phyloP scores from a whole-genome alignment of 2,888 invertebrate species.

The Volucella inflata region DNA sequence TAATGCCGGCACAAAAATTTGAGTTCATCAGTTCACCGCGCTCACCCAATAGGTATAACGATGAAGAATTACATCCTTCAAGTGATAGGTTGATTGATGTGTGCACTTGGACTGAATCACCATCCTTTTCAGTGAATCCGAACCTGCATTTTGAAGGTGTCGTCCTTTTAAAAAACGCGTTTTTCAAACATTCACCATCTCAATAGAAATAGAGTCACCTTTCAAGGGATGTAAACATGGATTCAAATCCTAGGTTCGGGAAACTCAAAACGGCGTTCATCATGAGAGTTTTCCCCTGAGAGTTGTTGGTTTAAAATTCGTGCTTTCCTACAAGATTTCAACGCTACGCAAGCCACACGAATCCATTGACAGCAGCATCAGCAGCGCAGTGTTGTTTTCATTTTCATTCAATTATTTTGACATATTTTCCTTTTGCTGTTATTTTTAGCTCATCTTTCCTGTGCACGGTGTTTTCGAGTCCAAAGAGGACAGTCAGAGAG shows the following conservation, averaged over 20 bases:
- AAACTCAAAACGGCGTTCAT: conserved; percentile 20
- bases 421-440: conserved; percentile 30
- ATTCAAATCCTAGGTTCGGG: conserved; percentile 11
- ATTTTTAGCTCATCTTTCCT: background rate
- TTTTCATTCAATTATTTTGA: conserved; percentile 38
- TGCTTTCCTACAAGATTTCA: background rate
- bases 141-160: background rate
- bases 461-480: conserved; percentile 20
- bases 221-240: conserved; percentile 9
- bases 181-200: conserved; percentile 28
- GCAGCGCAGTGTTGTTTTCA: conserved; percentile 41
- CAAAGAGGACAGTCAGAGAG: background rate
- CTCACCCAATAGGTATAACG: conserved; percentile 4
- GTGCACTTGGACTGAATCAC: conserved; percentile 8
- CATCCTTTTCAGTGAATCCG: conserved; percentile 12
- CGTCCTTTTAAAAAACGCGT: conserved; percentile 19
- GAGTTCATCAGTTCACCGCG: conserved; percentile 15
- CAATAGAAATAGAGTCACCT: too few relatives aligned
- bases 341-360: background rate
- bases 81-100: conserved; percentile 39
- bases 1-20: background rate
- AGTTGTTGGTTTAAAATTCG: too few relatives aligned
- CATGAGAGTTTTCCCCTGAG: too few relatives aligned
- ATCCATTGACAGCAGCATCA: background rate
- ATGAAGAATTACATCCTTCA: conserved; percentile 51